phyloP scores from a whole-genome alignment of 1,140 invertebrate species.

The Pantala flavescens region DNA sequence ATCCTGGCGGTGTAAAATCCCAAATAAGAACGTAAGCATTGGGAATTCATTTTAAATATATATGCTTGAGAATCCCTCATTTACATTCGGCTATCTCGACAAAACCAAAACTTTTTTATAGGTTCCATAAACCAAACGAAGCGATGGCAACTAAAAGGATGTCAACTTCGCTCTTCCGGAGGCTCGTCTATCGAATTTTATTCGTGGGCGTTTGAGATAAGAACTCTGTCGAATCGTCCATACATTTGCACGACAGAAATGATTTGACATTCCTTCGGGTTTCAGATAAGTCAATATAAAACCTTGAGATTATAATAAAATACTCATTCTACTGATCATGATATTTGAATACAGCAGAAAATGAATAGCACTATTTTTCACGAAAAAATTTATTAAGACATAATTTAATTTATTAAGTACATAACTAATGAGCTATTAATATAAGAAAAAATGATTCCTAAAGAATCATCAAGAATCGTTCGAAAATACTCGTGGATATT shows the following conservation, averaged over 20 bases:
- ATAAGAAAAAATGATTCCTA: too few relatives aligned
- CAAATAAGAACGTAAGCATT: not conserved
- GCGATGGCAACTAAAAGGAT: not conserved
- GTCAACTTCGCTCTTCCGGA: not conserved
- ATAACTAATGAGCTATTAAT: too few relatives aligned
- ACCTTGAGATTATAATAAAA: too few relatives aligned
- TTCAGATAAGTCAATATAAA: too few relatives aligned
- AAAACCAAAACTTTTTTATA: not conserved
- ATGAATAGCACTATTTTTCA: too few relatives aligned
- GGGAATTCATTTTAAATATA: not conserved
- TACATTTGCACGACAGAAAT: not conserved
- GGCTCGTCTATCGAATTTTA: not conserved
- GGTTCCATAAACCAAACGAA: not conserved
- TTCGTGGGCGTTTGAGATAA: not conserved
- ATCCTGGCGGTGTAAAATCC: not conserved
- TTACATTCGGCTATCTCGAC: not conserved
- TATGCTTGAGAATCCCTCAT: not conserved
- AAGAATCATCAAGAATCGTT: too few relatives aligned
- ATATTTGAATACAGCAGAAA: too few relatives aligned
- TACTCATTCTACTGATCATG: too few relatives aligned
- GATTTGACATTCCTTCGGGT: not conserved
- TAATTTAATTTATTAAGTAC: too few relatives aligned
- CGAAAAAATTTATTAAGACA: too few relatives aligned
- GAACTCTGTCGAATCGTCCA: not conserved
- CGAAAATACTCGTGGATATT: too few relatives aligned